Evolutionary conservation across 2,888 invertebrate genomes (phyloP).

Genomic region (Empis stercorea): DNA sequence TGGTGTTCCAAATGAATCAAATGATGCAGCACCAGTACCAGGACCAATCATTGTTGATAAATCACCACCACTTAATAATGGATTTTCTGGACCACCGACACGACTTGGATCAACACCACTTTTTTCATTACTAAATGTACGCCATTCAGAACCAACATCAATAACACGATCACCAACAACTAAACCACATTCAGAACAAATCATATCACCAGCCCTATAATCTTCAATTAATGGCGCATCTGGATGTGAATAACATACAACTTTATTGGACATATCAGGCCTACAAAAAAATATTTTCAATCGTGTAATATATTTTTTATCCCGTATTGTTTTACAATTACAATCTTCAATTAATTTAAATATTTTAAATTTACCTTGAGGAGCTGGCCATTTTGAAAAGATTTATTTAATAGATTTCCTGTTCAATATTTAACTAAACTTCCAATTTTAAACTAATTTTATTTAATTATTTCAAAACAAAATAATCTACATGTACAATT

Average conservation of each 20-base stretch:
- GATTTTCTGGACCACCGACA: constrained; percentile 99
- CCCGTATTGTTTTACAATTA: background rate
- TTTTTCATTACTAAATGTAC: constrained; percentile 98
- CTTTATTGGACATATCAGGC: constrained; percentile 57
- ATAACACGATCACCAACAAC: constrained; percentile 99
- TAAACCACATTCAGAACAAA: constrained; percentile 98
- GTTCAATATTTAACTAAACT: too few species aligned
- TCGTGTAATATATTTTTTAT: background rate
- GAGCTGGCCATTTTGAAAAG: constrained; percentile 48
- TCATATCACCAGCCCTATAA: constrained; percentile 85
- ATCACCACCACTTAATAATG: constrained; percentile 87
- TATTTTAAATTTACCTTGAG: constrained; percentile 41
- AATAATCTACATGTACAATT: too few species aligned
- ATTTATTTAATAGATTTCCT: too few species aligned
- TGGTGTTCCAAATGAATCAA: constrained; percentile 71
- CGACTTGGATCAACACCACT: constrained; percentile 95
- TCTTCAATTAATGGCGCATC: constrained; percentile 95
- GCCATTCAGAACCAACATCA: constrained; percentile 99
- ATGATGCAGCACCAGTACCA: constrained; percentile 65
- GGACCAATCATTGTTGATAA: constrained; percentile 90
- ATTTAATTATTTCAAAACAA: too few species aligned
- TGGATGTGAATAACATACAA: constrained; percentile 88
- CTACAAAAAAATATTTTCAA: constrained; percentile 26
- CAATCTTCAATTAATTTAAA: background rate
- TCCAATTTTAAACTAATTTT: too few species aligned